phyloP scores from a whole-genome alignment of 2,888 invertebrate species.

The Drosophila formosana region DNA sequence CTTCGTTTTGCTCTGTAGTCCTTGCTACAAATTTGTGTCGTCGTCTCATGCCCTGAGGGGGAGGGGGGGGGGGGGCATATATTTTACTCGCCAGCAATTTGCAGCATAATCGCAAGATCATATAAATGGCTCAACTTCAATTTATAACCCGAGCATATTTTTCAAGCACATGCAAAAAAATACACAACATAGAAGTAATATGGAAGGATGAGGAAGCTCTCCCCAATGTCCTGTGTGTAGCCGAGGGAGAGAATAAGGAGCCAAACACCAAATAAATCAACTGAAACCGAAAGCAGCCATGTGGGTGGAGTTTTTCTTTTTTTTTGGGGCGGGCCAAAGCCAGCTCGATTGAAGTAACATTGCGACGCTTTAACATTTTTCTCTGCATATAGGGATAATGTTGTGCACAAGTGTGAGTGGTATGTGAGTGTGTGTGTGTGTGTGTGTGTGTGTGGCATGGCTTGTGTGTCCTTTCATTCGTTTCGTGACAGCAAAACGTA shows the following conservation, averaged over 20 bases:
- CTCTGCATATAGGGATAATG: conserved; percentile 28
- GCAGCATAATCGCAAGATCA: conserved; percentile 76
- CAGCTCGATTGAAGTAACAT: conserved; percentile 41
- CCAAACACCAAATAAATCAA: conserved; percentile 73
- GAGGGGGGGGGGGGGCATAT: conserved; percentile 1
- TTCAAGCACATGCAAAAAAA: conserved; percentile 26
- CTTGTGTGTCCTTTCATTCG: conserved; percentile 44
- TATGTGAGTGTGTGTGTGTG: conserved; percentile 25
- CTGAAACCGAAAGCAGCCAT: conserved; percentile 64
- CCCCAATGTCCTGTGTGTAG: conserved; percentile 51
- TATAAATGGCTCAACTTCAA: conserved; percentile 78
- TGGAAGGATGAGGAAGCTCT: conserved; percentile 28
- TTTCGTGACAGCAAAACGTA: conserved; percentile 67
- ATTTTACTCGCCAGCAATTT: conserved; percentile 54
- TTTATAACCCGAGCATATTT: conserved; percentile 75
- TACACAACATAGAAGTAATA: conserved; percentile 1
- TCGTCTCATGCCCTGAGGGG: conserved; percentile 14
- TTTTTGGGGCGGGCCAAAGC: background rate
- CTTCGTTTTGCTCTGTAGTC: background rate
- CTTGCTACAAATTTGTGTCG: conserved; percentile 14
- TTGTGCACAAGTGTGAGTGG: conserved; percentile 23
- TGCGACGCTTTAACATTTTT: conserved; percentile 60
- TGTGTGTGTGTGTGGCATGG: conserved; percentile 34
- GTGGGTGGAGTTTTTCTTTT: conserved; percentile 29
- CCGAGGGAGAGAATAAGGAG: conserved; percentile 32